phyloP scores from a whole-genome alignment of 2,888 invertebrate species.

The Ophion slaviceki region DNA sequence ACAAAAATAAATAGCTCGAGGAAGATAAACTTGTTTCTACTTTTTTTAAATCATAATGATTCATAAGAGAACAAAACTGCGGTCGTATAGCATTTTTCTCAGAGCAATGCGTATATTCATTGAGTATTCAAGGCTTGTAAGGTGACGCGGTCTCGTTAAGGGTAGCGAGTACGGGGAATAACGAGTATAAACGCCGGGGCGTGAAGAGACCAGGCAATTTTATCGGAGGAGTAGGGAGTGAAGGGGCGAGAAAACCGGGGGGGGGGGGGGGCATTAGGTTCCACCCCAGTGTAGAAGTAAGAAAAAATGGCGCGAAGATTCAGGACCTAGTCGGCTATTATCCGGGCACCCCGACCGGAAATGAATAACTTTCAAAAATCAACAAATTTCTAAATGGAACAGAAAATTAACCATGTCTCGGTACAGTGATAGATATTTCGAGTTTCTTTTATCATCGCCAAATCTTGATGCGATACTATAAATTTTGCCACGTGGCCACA shows the following conservation, averaged over 20 bases:
- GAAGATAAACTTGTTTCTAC: too few relatives aligned
- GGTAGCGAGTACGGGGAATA: conserved; percentile 27
- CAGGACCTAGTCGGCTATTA: too few relatives aligned
- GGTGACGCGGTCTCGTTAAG: conserved; percentile 55
- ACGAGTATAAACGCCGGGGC: conserved; percentile 4
- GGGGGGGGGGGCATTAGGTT: neutral
- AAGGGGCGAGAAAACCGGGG: neutral
- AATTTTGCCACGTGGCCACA: conserved; percentile 81
- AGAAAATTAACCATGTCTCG: neutral
- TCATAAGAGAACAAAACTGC: neutral
- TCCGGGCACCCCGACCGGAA: too few relatives aligned
- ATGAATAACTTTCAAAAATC: too few relatives aligned
- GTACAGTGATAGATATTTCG: neutral
- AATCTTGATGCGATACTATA: conserved; percentile 62
- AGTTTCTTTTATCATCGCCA: neutral
- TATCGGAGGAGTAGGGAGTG: conserved; percentile 18
- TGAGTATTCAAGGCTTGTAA: conserved; percentile 62
- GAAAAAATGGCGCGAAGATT: neutral
- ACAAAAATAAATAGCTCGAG: neutral
- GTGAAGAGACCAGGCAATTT: conserved; percentile 4
- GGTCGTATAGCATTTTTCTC: neutral
- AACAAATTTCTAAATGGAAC: neutral
- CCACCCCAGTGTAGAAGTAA: neutral
- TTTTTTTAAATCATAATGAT: neutral
- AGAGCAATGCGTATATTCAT: neutral